Evolutionary conservation across 2,797 vertebrate species (phyloP).

Genomic region (Echeneis naucrates): DNA sequence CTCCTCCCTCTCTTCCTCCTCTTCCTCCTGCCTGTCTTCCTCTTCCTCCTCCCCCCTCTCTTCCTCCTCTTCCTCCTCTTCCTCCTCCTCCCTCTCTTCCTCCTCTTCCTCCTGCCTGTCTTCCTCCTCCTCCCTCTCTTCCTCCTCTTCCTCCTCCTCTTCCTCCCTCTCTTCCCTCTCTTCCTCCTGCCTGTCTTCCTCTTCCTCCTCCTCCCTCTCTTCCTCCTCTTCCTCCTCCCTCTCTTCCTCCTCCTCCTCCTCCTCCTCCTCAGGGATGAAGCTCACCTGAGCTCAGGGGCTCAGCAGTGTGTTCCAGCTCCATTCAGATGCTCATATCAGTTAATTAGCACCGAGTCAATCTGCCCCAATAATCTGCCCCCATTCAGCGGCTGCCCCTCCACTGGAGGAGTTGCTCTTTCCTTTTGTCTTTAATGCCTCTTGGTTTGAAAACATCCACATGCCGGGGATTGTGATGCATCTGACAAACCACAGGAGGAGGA

Average conservation of each 20-base stretch:
- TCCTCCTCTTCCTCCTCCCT: background rate
- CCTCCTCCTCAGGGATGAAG: too few species aligned
- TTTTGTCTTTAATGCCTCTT: constrained; percentile 84
- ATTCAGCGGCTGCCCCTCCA: constrained; percentile 87
- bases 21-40: too few species aligned
- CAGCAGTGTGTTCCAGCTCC: constrained; percentile 87
- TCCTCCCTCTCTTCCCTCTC: too few species aligned
- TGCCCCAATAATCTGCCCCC: constrained; percentile 81
- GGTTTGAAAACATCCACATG: constrained; percentile 78
- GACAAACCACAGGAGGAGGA: constrained; percentile 28
- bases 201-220: background rate
- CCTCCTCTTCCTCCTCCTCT: background rate
- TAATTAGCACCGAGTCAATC: constrained; percentile 83
- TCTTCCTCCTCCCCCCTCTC: background rate
- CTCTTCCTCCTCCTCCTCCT: too few species aligned
- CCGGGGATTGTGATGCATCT: constrained; percentile 38
- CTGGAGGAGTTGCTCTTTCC: constrained; percentile 87
- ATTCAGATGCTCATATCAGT: constrained; percentile 89
- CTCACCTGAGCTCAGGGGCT: constrained; percentile 21
- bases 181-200: too few species aligned
- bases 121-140: too few species aligned
- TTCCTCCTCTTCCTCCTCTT: background rate
- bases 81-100: background rate
- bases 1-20: background rate
- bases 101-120: too few species aligned